phyloP scores from a whole-genome alignment of 2,113 vertebrate species.

The Protobothrops mucrosquamatus region DNA sequence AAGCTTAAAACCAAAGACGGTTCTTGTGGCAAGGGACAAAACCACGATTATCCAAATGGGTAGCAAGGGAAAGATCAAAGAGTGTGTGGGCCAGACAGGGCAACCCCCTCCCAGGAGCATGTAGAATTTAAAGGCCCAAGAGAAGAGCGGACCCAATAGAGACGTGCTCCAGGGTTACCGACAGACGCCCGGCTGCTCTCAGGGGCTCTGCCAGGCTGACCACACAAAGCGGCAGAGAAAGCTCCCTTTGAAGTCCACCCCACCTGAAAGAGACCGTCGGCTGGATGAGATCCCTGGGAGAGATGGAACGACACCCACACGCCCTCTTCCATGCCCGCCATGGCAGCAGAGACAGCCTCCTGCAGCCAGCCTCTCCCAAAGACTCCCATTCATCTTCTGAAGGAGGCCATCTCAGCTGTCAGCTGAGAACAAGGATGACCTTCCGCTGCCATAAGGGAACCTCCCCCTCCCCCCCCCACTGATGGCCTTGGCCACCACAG shows the following conservation, averaged over 20 bases:
- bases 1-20: not conserved
- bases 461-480: not conserved
- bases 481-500: not conserved
- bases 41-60: not conserved
- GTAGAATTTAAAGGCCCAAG: too few relatives aligned
- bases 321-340: not conserved
- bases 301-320: not conserved
- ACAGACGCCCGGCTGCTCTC: not conserved
- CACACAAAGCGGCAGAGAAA: not conserved
- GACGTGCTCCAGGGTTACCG: not conserved
- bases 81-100: not conserved
- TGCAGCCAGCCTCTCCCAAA: not conserved
- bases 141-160: not conserved
- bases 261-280: not conserved
- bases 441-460: not conserved
- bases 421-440: not conserved
- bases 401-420: not conserved
- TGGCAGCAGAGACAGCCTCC: not conserved
- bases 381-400: not conserved
- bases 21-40: not conserved
- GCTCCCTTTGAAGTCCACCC: not conserved
- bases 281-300: not conserved
- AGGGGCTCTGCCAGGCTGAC: not conserved
- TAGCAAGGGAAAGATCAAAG: not conserved
- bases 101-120: not conserved